A percentile compares a stretch with the other conserved stretches of the same genome.
Conservation (phyloP, 1,140 invertebrate species). For the Rhopalosiphum maidis region DNA sequence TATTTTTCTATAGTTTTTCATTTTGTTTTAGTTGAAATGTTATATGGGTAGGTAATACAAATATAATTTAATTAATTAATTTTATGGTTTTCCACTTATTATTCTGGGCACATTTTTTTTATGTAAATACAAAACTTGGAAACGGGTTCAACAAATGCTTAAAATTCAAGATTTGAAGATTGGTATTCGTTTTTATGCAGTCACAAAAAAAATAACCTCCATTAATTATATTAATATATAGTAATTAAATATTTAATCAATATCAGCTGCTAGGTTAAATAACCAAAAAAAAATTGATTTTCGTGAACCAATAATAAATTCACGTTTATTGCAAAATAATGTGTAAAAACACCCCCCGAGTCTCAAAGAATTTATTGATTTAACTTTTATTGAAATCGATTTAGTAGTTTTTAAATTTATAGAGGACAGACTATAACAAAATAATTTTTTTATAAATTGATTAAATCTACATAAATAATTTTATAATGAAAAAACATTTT, state of each 20-base stretch:
- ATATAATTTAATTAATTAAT: background rate
- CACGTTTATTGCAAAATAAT: background rate
- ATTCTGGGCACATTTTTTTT: background rate
- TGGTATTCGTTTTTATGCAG: no score
- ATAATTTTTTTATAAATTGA: background rate
- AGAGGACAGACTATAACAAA: background rate
- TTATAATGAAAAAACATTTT: background rate
- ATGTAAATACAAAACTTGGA: background rate
- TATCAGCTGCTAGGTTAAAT: background rate
- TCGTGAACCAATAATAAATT: background rate
- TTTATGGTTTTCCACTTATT: background rate
- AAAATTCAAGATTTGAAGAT: background rate
- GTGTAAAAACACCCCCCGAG: background rate
- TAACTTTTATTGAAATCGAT: background rate
- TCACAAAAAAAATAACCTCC: background rate
- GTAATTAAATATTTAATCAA: background rate
- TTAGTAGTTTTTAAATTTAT: background rate
- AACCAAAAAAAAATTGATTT: background rate
- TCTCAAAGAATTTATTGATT: background rate
- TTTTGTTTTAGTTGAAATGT: no score
- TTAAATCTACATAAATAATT: background rate
- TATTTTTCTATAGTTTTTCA: no score
- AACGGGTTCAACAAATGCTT: background rate
- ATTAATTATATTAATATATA: background rate
- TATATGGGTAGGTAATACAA: background rate